phyloP scores from a whole-genome alignment of 2,797 vertebrate genomes.

The Erethizon dorsatum region DNA sequence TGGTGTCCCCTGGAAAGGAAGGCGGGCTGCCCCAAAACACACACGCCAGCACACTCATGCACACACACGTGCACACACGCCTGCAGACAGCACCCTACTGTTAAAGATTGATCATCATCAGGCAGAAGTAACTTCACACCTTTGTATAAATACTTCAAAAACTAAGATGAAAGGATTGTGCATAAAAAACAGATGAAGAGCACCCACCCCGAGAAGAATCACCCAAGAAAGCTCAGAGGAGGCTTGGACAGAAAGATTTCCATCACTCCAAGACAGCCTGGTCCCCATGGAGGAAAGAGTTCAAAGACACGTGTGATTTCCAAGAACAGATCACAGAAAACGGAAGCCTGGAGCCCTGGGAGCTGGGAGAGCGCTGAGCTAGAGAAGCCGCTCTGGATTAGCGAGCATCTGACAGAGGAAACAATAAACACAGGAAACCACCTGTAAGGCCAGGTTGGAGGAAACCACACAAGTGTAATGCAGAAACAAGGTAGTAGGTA shows the following conservation, averaged over 20 bases:
- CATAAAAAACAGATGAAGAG: neutral
- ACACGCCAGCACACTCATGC: neutral
- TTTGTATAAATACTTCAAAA: neutral
- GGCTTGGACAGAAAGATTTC: neutral
- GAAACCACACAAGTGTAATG: neutral
- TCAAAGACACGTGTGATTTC: neutral
- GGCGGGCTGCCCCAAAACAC: neutral
- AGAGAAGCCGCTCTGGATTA: neutral
- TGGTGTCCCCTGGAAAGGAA: neutral
- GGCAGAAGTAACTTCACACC: neutral
- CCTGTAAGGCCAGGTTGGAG: neutral
- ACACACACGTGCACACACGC: too few species aligned
- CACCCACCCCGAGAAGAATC: neutral
- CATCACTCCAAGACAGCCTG: neutral
- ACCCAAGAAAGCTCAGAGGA: neutral
- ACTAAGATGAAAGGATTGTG: neutral
- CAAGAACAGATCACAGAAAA: neutral
- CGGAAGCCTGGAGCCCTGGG: rapidly evolving
- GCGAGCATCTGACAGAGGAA: neutral
- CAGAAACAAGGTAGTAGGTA: rapidly evolving
- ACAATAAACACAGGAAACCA: too few species aligned
- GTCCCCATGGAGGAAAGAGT: neutral
- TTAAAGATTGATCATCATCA: neutral
- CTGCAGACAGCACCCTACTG: neutral
- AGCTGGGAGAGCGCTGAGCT: too few species aligned